A percentile compares a stretch with the other conserved stretches of the same genome.
Conservation (phyloP, 2,888 invertebrate genomes). For the Stenolophus ochropezus region DNA sequence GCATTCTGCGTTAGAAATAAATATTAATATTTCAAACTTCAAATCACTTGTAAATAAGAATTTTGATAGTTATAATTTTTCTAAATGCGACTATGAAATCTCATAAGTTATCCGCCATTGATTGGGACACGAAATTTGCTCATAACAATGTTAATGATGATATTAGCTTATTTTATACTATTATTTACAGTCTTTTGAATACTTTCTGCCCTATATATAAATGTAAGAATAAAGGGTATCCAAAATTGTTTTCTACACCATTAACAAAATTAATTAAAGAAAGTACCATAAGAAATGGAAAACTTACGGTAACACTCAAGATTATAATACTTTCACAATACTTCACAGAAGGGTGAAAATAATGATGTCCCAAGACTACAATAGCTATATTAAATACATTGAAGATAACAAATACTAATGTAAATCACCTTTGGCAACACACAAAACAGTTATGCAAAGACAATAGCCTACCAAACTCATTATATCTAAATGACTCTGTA, state of each 20-base stretch:
- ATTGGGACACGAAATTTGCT: not conserved
- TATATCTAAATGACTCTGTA: not conserved
- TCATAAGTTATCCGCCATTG: not conserved
- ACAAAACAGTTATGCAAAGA: not conserved
- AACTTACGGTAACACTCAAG: not conserved
- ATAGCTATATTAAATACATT: not conserved
- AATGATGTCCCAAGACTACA: not conserved
- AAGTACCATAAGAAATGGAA: not conserved
- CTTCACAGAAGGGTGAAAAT: not conserved
- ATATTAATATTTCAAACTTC: not conserved
- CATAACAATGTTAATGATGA: not conserved
- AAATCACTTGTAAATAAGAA: not conserved
- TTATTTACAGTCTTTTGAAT: not conserved
- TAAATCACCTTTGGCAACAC: not conserved
- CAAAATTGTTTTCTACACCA: not conserved
- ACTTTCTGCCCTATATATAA: not conserved
- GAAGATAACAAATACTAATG: not conserved
- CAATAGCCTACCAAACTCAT: not conserved
- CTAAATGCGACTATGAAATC: not conserved
- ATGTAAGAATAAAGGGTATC: not conserved
- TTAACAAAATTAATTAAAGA: not conserved
- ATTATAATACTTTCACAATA: not conserved
- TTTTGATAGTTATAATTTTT: not conserved
- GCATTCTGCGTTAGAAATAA: not conserved
- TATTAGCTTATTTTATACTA: not conserved